Conservation (phyloP, 2,888 invertebrate genomes). For the Cheiracanthium punctorium region DNA sequence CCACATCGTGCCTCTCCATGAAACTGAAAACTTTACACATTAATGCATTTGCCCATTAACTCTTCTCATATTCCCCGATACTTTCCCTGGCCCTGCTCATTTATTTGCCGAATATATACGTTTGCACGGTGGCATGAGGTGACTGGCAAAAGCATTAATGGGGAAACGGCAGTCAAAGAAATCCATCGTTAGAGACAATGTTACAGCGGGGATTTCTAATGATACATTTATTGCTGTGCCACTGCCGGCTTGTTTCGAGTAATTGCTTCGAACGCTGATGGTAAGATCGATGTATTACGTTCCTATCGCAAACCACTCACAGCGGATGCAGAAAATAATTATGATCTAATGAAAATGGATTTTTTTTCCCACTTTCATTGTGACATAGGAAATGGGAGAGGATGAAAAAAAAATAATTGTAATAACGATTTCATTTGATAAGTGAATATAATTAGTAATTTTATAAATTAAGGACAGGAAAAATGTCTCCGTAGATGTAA, state of each 20-base stretch:
- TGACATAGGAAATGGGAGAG: no score
- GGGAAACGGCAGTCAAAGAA: not conserved
- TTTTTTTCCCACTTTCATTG: no score
- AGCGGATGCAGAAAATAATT: not conserved
- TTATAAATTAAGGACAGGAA: no score
- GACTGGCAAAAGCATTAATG: not conserved
- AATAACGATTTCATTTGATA: not conserved
- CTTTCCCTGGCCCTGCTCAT: no score
- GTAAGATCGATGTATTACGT: not conserved
- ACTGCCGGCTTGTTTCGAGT: not conserved
- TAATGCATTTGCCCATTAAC: no score
- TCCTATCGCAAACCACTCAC: not conserved
- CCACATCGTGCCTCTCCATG: no score
- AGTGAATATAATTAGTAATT: not conserved
- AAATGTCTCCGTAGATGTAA: no score
- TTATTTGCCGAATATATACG: no score
- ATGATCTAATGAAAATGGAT: not conserved
- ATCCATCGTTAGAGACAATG: not conserved
- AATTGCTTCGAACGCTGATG: not conserved
- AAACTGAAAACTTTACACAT: no score
- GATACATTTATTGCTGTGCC: slow-evolving; percentile 1
- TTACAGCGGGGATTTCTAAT: not conserved
- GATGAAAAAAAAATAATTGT: no score
- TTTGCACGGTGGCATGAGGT: not conserved
- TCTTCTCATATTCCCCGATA: no score